phyloP scores from a whole-genome alignment of 2,888 invertebrate genomes.

The Clivina fossor region DNA sequence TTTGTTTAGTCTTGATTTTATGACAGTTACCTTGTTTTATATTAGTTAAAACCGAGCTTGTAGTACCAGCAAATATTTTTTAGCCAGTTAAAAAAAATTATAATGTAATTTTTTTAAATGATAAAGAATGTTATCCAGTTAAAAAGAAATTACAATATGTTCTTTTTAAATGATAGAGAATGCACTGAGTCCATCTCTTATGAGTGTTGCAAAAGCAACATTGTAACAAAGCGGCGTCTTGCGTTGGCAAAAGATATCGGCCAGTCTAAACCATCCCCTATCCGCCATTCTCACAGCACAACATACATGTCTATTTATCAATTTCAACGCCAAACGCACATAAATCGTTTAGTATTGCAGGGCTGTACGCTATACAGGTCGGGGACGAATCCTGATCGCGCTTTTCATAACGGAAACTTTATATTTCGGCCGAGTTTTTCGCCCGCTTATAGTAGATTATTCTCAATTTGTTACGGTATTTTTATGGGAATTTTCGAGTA shows the following conservation, averaged over 20 bases:
- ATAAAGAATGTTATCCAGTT: too few species aligned
- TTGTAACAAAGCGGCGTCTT: conserved; percentile 27
- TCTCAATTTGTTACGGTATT: conserved; percentile 32
- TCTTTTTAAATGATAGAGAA: too few species aligned
- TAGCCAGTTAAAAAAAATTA: too few species aligned
- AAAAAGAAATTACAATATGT: too few species aligned
- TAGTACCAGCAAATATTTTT: too few species aligned
- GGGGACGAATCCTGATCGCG: conserved; percentile 20
- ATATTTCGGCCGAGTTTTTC: conserved; percentile 27
- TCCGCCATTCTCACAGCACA: conserved; percentile 15
- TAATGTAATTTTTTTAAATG: too few species aligned
- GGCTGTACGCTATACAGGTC: conserved; percentile 19
- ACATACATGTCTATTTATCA: conserved; percentile 35
- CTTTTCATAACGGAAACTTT: conserved; percentile 33
- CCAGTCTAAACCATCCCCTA: conserved; percentile 21
- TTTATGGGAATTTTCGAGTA: conserved; percentile 28
- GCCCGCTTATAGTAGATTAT: conserved; percentile 30
- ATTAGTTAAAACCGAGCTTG: too few species aligned
- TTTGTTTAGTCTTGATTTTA: too few species aligned
- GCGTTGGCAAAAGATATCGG: conserved; percentile 26
- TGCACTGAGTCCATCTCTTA: too few species aligned
- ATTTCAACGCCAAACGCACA: conserved; percentile 32
- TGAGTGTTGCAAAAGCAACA: too few species aligned
- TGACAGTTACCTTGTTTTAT: too few species aligned
- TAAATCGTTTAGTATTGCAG: conserved; percentile 34